These are phyloP conservation scores for Ibidorhyncha struthersii DNA, from an alignment of 2,113 vertebrate genomes.

Conservation along the genomic window DNA sequence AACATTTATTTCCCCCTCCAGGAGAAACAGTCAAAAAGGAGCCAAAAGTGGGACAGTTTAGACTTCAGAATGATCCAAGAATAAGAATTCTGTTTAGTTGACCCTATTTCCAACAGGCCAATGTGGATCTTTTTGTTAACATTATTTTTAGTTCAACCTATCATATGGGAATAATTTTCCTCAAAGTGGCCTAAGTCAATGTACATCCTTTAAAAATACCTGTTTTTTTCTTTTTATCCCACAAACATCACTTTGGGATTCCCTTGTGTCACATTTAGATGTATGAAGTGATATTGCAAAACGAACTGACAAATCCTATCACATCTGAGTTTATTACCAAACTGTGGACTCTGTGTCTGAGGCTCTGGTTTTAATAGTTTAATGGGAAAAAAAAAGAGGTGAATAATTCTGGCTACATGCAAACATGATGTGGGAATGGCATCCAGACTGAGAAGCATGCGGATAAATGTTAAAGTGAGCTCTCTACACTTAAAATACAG, in stretches of 20 bases:
- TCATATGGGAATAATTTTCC: not conserved
- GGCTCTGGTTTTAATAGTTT: not conserved
- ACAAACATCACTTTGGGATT: not conserved
- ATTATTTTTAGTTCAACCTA: not conserved
- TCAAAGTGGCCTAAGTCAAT: not conserved
- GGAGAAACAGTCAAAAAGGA: not conserved
- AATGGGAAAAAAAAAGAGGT: not conserved
- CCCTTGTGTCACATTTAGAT: not conserved
- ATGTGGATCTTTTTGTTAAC: not conserved
- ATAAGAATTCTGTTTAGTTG: not conserved
- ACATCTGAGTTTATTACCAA: not conserved
- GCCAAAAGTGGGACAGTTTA: not conserved
- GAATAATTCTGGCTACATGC: not conserved
- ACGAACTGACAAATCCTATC: not conserved
- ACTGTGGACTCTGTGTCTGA: not conserved
- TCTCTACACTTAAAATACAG: conserved; percentile 7
- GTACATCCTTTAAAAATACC: not conserved
- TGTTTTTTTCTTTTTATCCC: not conserved
- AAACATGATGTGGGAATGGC: not conserved
- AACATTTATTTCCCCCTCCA: not conserved
- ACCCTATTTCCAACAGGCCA: not conserved
- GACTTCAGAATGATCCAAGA: not conserved
- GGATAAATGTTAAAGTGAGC: not conserved
- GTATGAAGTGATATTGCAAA: not conserved
- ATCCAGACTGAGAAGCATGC: not conserved